Conservation (phyloP, 2,113 vertebrate genomes). For the Apeltes quadracus region DNA sequence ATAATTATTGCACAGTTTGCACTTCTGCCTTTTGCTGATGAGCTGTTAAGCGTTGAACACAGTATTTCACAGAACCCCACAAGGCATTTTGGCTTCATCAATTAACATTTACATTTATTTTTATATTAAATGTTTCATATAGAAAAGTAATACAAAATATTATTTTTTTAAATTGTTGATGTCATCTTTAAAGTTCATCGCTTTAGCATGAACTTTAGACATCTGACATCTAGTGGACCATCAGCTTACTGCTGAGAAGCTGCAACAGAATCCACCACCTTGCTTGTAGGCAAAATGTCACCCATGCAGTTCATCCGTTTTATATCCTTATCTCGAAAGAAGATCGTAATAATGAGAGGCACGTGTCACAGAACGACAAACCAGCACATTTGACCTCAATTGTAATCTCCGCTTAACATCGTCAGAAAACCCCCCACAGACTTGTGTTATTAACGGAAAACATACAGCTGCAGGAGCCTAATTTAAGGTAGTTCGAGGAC, state of each 20-base stretch:
- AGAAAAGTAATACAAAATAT: background rate
- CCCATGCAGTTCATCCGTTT: background rate
- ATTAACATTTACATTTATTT: too few relatives aligned
- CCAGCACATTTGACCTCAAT: background rate
- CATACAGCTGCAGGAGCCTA: background rate
- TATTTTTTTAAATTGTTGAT: background rate
- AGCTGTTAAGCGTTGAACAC: background rate
- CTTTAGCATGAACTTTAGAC: background rate
- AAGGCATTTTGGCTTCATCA: background rate
- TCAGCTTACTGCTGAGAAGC: too few relatives aligned
- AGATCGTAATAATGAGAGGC: background rate
- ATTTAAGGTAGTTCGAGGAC: too few relatives aligned
- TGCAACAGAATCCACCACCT: too few relatives aligned
- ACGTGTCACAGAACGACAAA: background rate
- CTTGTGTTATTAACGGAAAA: background rate
- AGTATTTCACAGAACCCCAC: background rate
- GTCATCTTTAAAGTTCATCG: background rate
- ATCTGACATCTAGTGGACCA: constrained; percentile 35
- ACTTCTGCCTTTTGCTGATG: background rate
- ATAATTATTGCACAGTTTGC: too few relatives aligned
- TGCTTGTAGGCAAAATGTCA: too few relatives aligned
- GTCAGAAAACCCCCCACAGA: background rate
- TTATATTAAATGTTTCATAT: background rate
- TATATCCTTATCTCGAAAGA: background rate
- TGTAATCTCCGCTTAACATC: background rate